Percentiles rank a stretch among this genome's conserved stretches.
Evolutionary conservation across 1,140 invertebrate species (phyloP).

Genomic region (Papilio dardanus): DNA sequence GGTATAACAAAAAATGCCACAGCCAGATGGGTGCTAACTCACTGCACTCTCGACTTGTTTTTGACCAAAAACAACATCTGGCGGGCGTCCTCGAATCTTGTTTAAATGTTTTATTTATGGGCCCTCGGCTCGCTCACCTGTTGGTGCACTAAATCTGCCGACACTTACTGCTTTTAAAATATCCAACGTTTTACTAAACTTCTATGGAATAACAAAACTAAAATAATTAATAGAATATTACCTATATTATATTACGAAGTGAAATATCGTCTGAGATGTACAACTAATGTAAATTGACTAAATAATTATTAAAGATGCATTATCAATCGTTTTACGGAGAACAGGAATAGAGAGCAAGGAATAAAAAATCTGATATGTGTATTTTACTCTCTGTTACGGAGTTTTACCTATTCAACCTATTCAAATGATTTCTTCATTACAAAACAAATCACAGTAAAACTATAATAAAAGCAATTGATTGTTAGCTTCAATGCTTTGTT

Average conservation of each 20-base stretch:
- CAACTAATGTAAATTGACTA: no score
- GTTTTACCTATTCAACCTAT: no score
- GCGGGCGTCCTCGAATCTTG: slow-evolving; percentile 33
- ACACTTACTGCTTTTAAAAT: not conserved
- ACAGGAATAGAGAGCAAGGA: no score
- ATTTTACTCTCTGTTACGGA: no score
- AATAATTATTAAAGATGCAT: no score
- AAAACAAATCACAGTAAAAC: not conserved
- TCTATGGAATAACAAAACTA: not conserved
- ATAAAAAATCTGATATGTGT: no score
- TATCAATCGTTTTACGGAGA: no score
- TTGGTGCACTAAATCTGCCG: slow-evolving; percentile 14
- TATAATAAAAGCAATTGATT: slow-evolving; percentile 14
- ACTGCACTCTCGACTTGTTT: slow-evolving; percentile 34
- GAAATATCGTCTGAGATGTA: no score
- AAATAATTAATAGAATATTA: no score
- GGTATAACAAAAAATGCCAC: slow-evolving; percentile 7
- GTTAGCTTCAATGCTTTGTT: not conserved
- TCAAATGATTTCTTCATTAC: not conserved
- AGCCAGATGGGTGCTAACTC: slow-evolving; percentile 31
- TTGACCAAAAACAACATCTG: slow-evolving; percentile 32
- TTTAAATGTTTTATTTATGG: slow-evolving; percentile 38
- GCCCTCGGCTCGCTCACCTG: slow-evolving; percentile 26
- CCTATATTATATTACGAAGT: no score
- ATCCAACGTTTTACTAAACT: not conserved